A percentile compares a stretch with the other conserved stretches of the same genome.
Conservation (phyloP, 2,888 invertebrate species). For the Biston stratarius region DNA sequence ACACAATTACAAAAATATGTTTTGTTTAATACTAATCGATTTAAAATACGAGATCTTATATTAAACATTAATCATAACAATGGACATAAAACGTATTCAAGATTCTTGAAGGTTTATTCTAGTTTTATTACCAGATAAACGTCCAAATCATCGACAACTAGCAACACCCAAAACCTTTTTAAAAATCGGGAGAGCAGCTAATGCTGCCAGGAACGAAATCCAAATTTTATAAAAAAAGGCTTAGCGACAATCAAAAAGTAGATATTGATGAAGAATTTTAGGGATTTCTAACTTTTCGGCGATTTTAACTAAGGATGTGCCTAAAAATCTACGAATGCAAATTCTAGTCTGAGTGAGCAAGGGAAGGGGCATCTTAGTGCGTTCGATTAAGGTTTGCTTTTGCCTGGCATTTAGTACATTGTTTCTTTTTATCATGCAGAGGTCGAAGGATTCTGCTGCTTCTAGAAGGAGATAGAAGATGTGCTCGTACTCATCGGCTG, state of each 20-base stretch:
- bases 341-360: conserved; percentile 89
- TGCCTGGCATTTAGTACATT: conserved; percentile 88
- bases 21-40: not conserved
- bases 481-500: conserved; percentile 74
- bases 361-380: conserved; percentile 89
- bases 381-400: conserved; percentile 88
- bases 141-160: conserved; percentile 38
- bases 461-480: conserved; percentile 90
- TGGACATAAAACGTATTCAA: conserved; percentile 1
- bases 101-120: conserved; percentile 19
- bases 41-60: not conserved
- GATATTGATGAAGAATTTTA: conserved; percentile 88
- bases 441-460: conserved; percentile 92
- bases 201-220: conserved; percentile 51
- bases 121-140: conserved; percentile 37
- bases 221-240: conserved; percentile 30
- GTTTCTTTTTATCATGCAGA: conserved; percentile 92
- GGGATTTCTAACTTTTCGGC: conserved; percentile 79
- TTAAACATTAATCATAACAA: no score
- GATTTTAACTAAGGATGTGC: conserved; percentile 82
- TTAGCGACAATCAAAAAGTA: conserved; percentile 89
- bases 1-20: no score
- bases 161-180: conserved; percentile 51
- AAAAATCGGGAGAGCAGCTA: conserved; percentile 20
- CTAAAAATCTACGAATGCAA: conserved; percentile 85